phyloP scores from a whole-genome alignment of 1,140 invertebrate genomes.

The Cheumatopsyche charites region DNA sequence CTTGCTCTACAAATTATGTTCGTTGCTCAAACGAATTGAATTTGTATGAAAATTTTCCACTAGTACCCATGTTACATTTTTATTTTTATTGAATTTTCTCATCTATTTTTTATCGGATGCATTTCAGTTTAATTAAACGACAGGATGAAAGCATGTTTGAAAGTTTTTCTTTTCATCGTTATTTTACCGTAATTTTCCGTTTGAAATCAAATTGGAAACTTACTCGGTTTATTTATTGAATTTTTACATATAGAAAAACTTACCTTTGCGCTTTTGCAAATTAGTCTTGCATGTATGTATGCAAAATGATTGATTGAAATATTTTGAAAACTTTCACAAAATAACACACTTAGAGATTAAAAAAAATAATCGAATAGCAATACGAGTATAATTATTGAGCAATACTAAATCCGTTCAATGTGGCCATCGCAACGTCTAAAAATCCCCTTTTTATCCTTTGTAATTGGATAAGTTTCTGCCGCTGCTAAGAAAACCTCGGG shows the following conservation, averaged over 20 bases:
- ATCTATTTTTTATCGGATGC: neutral
- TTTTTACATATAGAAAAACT: no score
- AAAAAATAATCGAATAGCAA: no score
- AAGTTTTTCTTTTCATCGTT: slow-evolving; percentile 19
- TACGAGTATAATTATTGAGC: slow-evolving; percentile 40
- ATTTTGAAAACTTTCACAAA: no score
- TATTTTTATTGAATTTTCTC: no score
- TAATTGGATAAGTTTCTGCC: slow-evolving; percentile 49
- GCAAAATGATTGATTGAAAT: no score
- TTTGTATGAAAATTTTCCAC: neutral
- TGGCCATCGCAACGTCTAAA: slow-evolving; percentile 22
- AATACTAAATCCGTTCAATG: slow-evolving; percentile 37
- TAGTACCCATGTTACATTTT: no score
- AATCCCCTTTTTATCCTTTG: slow-evolving; percentile 46
- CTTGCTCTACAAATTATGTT: slow-evolving; percentile 19
- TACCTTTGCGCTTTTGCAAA: no score
- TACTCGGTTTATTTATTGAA: slow-evolving; percentile 38
- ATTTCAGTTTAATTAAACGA: neutral
- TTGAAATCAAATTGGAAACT: slow-evolving; percentile 40
- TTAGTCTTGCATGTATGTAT: no score
- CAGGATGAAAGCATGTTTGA: neutral
- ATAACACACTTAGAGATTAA: no score
- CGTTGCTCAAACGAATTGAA: slow-evolving; percentile 2
- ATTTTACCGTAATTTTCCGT: slow-evolving; percentile 12
- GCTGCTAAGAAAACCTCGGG: slow-evolving; percentile 27